Conservation (phyloP, 1,140 invertebrate genomes). For the Coptotermes formosanus region DNA sequence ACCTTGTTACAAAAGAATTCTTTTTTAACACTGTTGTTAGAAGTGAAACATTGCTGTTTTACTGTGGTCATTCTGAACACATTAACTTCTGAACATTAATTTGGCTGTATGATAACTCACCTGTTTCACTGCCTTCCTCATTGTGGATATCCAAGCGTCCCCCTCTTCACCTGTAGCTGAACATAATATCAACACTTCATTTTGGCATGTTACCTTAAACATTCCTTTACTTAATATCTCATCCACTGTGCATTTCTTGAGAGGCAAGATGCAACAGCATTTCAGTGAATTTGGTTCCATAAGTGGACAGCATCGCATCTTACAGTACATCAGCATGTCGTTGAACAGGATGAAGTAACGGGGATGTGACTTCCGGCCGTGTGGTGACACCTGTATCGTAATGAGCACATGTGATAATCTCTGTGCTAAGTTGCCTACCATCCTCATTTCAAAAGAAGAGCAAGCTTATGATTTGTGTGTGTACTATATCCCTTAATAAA, state of each 20-base stretch:
- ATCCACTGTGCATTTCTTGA: conserved; percentile 60
- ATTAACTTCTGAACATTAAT: no score
- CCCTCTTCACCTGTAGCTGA: conserved; percentile 53
- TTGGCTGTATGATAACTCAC: conserved; percentile 38
- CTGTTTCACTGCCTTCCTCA: conserved; percentile 55
- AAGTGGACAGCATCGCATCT: conserved; percentile 50
- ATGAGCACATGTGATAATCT: no score
- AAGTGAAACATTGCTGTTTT: no score
- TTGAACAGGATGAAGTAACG: conserved; percentile 54
- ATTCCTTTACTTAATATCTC: conserved; percentile 53
- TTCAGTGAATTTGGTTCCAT: conserved; percentile 47
- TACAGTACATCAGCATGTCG: conserved; percentile 63
- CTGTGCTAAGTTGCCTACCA: not conserved
- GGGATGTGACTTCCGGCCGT: conserved; percentile 42
- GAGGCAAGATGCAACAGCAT: conserved; percentile 57
- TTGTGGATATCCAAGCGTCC: conserved; percentile 55
- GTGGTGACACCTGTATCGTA: conserved; percentile 30
- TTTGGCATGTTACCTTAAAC: conserved; percentile 58
- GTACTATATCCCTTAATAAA: no score
- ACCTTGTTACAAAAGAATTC: no score
- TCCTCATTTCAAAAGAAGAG: no score
- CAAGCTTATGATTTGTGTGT: no score
- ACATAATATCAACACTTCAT: conserved; percentile 57
- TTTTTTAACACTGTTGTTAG: no score
- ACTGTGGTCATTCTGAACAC: no score